Percentiles rank a stretch among this genome's conserved stretches.
Evolutionary conservation across 2,888 invertebrate genomes (phyloP).

Genomic region (Mythimna pallens): DNA sequence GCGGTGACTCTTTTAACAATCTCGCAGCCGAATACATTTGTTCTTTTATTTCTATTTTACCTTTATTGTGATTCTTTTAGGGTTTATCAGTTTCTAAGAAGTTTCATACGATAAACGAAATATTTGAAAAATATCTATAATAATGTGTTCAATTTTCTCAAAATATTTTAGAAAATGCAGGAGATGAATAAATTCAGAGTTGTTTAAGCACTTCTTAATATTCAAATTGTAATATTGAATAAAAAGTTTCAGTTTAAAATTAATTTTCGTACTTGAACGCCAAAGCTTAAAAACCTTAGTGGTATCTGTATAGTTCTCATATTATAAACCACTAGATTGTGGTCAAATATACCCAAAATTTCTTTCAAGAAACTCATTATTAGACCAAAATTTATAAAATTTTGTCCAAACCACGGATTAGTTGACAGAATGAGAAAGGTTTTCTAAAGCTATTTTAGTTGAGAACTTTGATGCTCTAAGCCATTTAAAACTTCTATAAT

Average conservation of each 20-base stretch:
- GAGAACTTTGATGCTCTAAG: conserved; percentile 39
- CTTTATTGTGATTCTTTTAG: not conserved
- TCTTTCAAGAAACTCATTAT: conserved; percentile 15
- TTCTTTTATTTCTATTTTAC: no score
- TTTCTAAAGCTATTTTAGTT: conserved; percentile 36
- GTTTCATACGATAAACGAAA: no score
- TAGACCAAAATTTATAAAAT: conserved; percentile 38
- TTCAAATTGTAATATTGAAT: not conserved
- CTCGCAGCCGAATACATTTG: no score
- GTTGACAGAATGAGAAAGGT: conserved; percentile 35
- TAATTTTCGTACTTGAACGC: not conserved
- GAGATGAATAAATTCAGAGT: not conserved
- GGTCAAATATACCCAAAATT: conserved; percentile 26
- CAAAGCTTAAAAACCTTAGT: not conserved
- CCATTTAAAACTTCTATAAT: conserved; percentile 45
- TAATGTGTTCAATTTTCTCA: no score
- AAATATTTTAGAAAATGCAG: no score
- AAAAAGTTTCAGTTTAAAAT: not conserved
- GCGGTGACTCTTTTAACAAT: no score
- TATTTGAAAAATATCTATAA: no score
- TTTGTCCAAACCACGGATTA: conserved; percentile 43
- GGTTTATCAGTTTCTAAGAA: not conserved
- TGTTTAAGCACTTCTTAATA: not conserved
- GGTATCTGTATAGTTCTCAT: conserved; percentile 24
- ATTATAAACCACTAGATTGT: conserved; percentile 25